Evolutionary conservation across 2,113 vertebrate species (phyloP).

Genomic region (Eubucco bourcierii): DNA sequence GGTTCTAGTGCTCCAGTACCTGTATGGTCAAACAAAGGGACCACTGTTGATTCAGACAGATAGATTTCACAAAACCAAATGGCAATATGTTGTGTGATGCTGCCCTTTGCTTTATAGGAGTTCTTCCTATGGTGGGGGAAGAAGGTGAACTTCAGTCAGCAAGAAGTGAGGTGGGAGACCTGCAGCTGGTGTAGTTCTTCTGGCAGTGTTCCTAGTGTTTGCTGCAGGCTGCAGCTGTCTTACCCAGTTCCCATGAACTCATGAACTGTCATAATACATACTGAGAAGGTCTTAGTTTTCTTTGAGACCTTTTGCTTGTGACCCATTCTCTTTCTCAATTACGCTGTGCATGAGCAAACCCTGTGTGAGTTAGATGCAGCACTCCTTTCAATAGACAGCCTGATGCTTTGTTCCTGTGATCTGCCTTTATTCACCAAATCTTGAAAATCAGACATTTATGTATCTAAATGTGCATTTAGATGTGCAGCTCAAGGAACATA

Average conservation of each 20-base stretch:
- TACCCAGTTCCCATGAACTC: slow-evolving; percentile 63
- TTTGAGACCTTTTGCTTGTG: slow-evolving; percentile 25
- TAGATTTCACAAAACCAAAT: not conserved
- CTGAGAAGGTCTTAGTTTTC: slow-evolving; percentile 49
- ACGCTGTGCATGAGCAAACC: slow-evolving; percentile 58
- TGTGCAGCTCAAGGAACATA: not conserved
- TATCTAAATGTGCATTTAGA: not conserved
- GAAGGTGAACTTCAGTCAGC: not conserved
- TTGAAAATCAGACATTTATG: not conserved
- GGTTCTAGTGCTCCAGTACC: not conserved
- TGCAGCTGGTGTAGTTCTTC: slow-evolving; percentile 41
- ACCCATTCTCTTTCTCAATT: slow-evolving; percentile 51
- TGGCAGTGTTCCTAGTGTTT: slow-evolving; percentile 22
- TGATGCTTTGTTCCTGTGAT: slow-evolving; percentile 11
- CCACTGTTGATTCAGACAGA: not conserved
- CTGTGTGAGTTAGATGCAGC: slow-evolving; percentile 19
- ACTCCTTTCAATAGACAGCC: slow-evolving; percentile 8
- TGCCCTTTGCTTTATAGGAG: not conserved
- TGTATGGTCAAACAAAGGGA: not conserved
- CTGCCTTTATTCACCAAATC: not conserved
- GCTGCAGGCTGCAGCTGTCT: slow-evolving; percentile 47
- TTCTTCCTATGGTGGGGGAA: not conserved
- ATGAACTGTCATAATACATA: slow-evolving; percentile 59
- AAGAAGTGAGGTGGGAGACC: slow-evolving; percentile 4
- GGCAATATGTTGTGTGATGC: not conserved